Base-by-base conservation (phyloP, 2,797 vertebrate genomes). In the Spheniscus humboldti region DNA sequence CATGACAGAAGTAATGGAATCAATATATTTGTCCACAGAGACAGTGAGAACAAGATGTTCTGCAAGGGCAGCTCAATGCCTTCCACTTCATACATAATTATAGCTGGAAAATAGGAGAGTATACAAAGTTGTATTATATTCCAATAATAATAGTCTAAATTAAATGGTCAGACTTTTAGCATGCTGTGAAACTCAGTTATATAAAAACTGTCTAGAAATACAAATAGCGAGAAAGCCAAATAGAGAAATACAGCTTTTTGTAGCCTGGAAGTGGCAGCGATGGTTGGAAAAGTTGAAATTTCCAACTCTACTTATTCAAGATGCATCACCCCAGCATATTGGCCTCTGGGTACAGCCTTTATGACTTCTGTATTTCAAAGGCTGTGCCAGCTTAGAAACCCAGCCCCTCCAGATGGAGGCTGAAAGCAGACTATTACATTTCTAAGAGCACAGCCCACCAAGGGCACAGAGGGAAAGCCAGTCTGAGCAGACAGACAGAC, bases 91-190 rank as follows among this genome's bases (percentile, higher is more conserved):
- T 3, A 11, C 39, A 35, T 7, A 77, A 74, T 18, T n/a, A 81
- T 6, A 77, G 68, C 48, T 64, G 93, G 93, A 92, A 96, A 95
- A 75, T 13, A 63, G 56, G 47, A 88, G n/a, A 79, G 4, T 20
- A 47, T 23, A 59, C 14, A 45, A 77, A 83, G 56, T 15, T 35
- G 39, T 31, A 23, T 39, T 45, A 68, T 39, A 80, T n/a, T 92
- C 88, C 96, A 96, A 24, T 75, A 96, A 91, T 66, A 96, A 96
- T 33, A 63, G 63, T 27, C 86, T 45, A 91, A 89, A 85, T 37
- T 79, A 82, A 91, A 69, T 13, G 12, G 86, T 63, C 76, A 91
- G 80, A 35, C 60, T 82, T 80, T 39, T 11, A 66, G 28, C 59
- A 69, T 52, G 43, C 77, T 79, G 39, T 86, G 66, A 92, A 94